Percentiles rank a stretch among this genome's conserved stretches.
Conservation (phyloP, 2,113 vertebrate genomes). For the Indicator indicator region DNA sequence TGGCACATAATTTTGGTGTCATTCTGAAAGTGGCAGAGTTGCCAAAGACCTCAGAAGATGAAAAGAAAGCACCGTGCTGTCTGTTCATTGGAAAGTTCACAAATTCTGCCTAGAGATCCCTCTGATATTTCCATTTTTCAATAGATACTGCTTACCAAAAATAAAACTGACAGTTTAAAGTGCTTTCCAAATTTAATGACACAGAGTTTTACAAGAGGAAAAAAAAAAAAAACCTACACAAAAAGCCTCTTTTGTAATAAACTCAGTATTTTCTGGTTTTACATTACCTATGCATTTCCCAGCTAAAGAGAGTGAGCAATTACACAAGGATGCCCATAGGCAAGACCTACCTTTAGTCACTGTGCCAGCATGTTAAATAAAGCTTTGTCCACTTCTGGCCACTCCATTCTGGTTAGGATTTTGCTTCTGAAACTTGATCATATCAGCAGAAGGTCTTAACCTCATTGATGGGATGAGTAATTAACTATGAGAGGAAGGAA, state of each 20-base stretch:
- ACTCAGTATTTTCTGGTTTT: not conserved
- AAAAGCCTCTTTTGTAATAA: not conserved
- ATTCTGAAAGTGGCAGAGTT: not conserved
- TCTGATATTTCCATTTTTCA: conserved; percentile 39
- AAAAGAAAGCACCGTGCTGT: not conserved
- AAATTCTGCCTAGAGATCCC: conserved; percentile 42
- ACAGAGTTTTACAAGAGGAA: not conserved
- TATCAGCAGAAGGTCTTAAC: not conserved
- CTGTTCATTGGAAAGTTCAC: conserved; percentile 10
- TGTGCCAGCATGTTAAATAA: not conserved
- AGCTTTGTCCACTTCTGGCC: not conserved
- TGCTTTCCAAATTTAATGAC: conserved; percentile 11
- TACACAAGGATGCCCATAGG: not conserved
- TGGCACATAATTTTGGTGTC: not conserved
- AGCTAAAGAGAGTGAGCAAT: not conserved
- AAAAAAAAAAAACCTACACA: not conserved
- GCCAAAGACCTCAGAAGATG: not conserved
- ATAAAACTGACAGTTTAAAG: not conserved
- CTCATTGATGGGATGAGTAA: not conserved
- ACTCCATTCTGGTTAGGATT: not conserved
- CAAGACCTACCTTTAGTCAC: not conserved
- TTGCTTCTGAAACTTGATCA: not conserved
- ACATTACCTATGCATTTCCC: not conserved
- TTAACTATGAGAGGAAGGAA: conserved; percentile 2
- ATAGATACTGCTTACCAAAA: not conserved